Base-by-base conservation (phyloP, 2,113 vertebrate genomes). In the Chaetodon auriga region DNA sequence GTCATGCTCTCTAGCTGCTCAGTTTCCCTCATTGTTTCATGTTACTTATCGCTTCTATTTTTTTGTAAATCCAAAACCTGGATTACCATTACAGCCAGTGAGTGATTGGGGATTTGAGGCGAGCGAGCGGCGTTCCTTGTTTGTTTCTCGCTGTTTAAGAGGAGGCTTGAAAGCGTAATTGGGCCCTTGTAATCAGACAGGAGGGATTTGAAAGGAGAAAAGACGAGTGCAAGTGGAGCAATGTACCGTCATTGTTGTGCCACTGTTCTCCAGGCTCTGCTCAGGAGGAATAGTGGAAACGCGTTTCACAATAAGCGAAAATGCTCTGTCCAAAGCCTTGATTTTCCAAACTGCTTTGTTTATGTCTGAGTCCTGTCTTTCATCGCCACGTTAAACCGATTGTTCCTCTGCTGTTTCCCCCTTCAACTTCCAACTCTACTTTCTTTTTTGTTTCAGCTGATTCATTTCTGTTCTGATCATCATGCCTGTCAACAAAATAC, bases 101-200 rank as follows among this genome's bases (percentile, higher is more conserved):
- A 53, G 74, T 58, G 81, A 75, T 36, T 62, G 72, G 69, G 74
- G 81, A 75, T 69, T 75, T 43, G 43, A 58, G 53, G 75, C 64
- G 6, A 84, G 61, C 19, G 30, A 81, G 84, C 45, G 19, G 14
- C 7, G 73, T 58, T 60, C n/a, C 71, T 65, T 81, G 79, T 88
- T 87, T 81, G 65, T 86, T 86, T 80, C 72, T 87, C 11, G 16
- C 78, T 66, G 75, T 83, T 91, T 65, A 77, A 70, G 64, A 63
- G 61, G 57, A 57, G 66, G 54, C 76, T 86, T n/a, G 68, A 66
- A 75, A 63, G 64, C 38, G 0, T 86, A 80, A 86, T 61, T 51
- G 82, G 72, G 62, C 68, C 38, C 75, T 86, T 74, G 85, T 87
- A 85, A 89, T 87, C 85, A 87, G 79, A 73, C 72, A 18, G 66